Evolutionary conservation across 2,797 vertebrate species (phyloP), one percentile per base, ranked within the genome.

Genomic region (Coregonus sp.): DNA sequence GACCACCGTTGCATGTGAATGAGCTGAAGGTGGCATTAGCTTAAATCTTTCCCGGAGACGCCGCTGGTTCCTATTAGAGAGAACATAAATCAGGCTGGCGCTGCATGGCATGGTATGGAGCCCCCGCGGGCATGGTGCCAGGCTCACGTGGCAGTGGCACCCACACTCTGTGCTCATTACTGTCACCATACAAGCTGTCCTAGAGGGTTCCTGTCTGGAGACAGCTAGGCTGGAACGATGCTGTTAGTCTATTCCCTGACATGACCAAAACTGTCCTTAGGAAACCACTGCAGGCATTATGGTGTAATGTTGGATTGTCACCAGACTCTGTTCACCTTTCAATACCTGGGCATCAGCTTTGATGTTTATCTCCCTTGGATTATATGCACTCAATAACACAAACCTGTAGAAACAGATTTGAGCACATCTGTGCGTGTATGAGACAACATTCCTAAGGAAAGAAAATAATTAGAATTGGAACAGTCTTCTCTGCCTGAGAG

Each of bases 201-300:
- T 29, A 73, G 70, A 29, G 54, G 51, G 33, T 77, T 33, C 52
- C 40, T 66, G 70, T 77, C 75, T 71, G 78, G 54, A 80, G 67
- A 59, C 80, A 84, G 81, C 82, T 81, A 72, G 72, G 61, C 72
- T 80, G 79, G 70, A 77, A 52, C 33, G 73, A 80, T 61, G 25
- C 70, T 54, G 31, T 54, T 74, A 73, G 75, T 73, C 63, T 66
- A 68, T 79, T 29, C 74, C 12, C 20, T 75, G 74, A 67, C 47
- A 35, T 52, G 50, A 56, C 47, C 29, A 33, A 4, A 29, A 52
- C 20, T 29, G 70, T 25, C 5, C 40, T 1, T 29, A 71, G 25
- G 66, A 69, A 68, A 68, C 50, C 31, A 75, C 25, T 9, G 29
- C 6, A 7, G 74, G 61, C 15, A n/a, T 31, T 31, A 2, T 20